phyloP scores from a whole-genome alignment of 2,797 vertebrate genomes.

The Carcharodon carcharias region DNA sequence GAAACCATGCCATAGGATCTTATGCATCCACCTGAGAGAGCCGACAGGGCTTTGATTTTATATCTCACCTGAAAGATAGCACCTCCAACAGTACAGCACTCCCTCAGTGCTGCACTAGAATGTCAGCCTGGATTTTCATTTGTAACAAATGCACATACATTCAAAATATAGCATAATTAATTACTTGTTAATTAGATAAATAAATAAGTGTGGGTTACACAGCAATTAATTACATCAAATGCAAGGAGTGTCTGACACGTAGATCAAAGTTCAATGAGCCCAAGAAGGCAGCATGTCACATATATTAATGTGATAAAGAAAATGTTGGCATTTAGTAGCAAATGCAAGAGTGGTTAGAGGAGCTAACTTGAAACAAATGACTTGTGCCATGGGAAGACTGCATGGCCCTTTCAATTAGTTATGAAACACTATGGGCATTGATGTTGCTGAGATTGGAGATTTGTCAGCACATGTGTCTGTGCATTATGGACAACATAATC shows the following conservation, averaged over 20 bases:
- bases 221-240: not conserved
- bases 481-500: not conserved
- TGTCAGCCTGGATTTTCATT: too few species aligned
- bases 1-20: too few species aligned
- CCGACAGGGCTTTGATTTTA: too few species aligned
- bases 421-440: not conserved
- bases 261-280: not conserved
- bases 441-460: not conserved
- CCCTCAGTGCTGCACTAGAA: too few species aligned
- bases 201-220: not conserved
- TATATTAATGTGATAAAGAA: not conserved
- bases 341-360: not conserved
- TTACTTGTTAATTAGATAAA: not conserved
- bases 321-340: not conserved
- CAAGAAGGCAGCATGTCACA: not conserved
- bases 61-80: too few species aligned
- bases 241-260: not conserved
- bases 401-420: not conserved
- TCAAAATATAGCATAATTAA: not conserved
- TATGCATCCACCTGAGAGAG: too few species aligned
- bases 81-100: too few species aligned
- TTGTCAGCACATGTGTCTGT: not conserved
- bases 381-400: not conserved
- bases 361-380: not conserved
- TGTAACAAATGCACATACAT: not conserved